Conservation (phyloP, 2,113 vertebrate genomes). For the Rhombomys opimus region DNA sequence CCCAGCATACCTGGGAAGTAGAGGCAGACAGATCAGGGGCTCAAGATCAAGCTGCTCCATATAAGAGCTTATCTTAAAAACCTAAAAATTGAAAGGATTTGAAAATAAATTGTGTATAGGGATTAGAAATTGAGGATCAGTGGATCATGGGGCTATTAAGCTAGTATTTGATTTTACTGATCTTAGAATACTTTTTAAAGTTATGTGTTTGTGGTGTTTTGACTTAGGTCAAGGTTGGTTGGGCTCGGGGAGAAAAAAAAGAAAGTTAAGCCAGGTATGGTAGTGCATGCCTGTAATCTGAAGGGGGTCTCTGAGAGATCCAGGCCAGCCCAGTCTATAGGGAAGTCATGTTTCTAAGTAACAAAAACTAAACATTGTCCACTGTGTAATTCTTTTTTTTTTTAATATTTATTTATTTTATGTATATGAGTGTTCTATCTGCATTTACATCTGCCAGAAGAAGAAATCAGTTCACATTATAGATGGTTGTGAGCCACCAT, state of each 20-base stretch:
- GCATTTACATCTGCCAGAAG: too few species aligned
- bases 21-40: neutral
- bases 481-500: too few species aligned
- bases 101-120: conserved; percentile 44
- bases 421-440: too few species aligned
- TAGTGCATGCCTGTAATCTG: neutral
- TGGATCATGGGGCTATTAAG: neutral
- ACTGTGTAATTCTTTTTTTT: conserved; percentile 61
- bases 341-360: neutral
- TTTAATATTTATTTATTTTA: too few species aligned
- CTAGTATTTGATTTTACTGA: conserved; percentile 33
- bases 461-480: too few species aligned
- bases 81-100: neutral
- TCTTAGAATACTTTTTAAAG: conserved; percentile 52
- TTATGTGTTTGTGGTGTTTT: neutral
- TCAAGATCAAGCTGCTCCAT: neutral
- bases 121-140: conserved; percentile 30
- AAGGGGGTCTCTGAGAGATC: neutral
- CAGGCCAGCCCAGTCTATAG: neutral
- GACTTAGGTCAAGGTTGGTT: neutral
- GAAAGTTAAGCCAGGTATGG: neutral
- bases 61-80: neutral
- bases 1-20: neutral
- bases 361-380: neutral
- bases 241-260: neutral